These are phyloP conservation scores for Amphimallon solstitiale DNA, from an alignment of 2,888 invertebrate species.

Conservation along the genomic window DNA sequence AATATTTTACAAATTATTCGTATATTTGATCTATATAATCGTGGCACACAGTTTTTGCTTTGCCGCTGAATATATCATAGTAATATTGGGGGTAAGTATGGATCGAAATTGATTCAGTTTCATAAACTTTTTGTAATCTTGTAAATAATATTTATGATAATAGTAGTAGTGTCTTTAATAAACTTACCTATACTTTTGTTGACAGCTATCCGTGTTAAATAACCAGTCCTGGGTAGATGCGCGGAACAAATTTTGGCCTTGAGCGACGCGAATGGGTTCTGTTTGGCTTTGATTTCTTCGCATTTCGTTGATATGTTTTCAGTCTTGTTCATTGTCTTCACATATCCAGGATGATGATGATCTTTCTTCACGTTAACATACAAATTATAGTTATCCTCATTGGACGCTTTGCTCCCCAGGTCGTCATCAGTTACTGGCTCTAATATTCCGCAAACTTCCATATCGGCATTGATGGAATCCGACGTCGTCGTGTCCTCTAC, in stretches of 20 bases:
- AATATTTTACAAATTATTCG: no score
- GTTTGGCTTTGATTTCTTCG: slow-evolving; percentile 52
- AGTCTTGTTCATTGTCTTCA: slow-evolving; percentile 56
- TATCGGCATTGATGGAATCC: slow-evolving; percentile 65
- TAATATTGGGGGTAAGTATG: no score
- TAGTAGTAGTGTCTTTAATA: slow-evolving; percentile 44
- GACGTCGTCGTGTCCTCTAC: slow-evolving; percentile 64
- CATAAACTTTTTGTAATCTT: no score
- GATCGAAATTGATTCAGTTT: no score
- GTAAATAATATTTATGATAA: no score
- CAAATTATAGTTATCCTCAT: slow-evolving; percentile 49
- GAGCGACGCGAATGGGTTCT: slow-evolving; percentile 61
- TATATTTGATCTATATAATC: no score
- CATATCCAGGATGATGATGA: slow-evolving; percentile 33
- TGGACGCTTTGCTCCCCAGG: slow-evolving; percentile 50
- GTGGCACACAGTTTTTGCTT: no score
- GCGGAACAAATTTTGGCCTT: slow-evolving; percentile 64
- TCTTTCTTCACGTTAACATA: slow-evolving; percentile 44
- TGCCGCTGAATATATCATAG: no score
- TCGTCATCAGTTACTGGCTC: slow-evolving; percentile 58
- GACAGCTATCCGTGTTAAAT: slow-evolving; percentile 61
- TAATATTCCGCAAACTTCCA: slow-evolving; percentile 65
- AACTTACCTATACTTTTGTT: slow-evolving; percentile 62
- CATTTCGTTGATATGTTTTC: slow-evolving; percentile 60
- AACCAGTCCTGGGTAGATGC: slow-evolving; percentile 62